phyloP scores from a whole-genome alignment of 2,888 invertebrate species.

The Pyrochroa serraticornis region DNA sequence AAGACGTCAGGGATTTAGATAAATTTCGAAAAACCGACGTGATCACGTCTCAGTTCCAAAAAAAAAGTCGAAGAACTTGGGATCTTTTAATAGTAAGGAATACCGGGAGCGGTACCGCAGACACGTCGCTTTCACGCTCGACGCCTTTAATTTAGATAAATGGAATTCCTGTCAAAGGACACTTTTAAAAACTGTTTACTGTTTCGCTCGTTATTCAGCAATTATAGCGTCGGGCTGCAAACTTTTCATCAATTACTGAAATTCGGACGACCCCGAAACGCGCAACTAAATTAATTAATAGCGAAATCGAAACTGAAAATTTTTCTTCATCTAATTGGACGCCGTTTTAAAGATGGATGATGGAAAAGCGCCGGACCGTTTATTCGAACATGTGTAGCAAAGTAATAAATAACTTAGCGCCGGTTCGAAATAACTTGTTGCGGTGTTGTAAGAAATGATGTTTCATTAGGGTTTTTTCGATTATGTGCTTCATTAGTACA shows the following conservation, averaged over 20 bases:
- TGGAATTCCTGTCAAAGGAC: conserved; percentile 40
- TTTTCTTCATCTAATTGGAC: background rate
- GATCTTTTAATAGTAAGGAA: conserved; percentile 25
- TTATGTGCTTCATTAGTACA: conserved; percentile 30
- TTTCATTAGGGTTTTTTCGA: conserved; percentile 32
- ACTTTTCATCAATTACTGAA: too few relatives aligned
- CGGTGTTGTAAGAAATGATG: conserved; percentile 36
- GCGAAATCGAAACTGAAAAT: background rate
- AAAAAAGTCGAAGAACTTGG: background rate
- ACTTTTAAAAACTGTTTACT: conserved; percentile 20
- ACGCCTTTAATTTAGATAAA: conserved; percentile 49
- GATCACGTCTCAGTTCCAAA: background rate
- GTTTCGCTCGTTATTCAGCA: conserved; percentile 9
- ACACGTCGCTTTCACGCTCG: conserved; percentile 23
- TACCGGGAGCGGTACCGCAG: conserved; percentile 11
- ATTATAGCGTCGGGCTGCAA: conserved; percentile 7
- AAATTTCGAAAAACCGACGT: too few relatives aligned
- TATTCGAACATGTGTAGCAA: conserved; percentile 32
- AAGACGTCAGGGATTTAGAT: too few relatives aligned
- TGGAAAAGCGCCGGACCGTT: conserved; percentile 30
- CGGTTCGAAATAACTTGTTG: conserved; percentile 37
- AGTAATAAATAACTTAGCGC: conserved; percentile 42
- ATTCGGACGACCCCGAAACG: background rate
- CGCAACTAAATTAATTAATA: conserved; percentile 5
- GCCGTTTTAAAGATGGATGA: conserved; percentile 10